Evolutionary conservation across 2,888 invertebrate species (phyloP).

Genomic region (Hypomecis atomaria): DNA sequence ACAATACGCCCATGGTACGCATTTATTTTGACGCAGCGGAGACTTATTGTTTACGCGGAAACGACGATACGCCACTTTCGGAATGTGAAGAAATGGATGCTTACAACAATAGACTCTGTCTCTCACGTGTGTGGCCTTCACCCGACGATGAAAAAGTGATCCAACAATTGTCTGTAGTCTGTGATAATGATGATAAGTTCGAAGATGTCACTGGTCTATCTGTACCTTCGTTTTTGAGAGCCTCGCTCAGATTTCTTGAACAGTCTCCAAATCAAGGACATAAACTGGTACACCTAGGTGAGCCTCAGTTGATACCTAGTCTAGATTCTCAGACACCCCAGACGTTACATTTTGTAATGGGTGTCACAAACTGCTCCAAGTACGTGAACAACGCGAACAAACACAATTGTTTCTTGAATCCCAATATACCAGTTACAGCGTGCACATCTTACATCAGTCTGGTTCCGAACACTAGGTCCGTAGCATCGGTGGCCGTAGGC

Average conservation of each 20-base stretch:
- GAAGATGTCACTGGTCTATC: constrained; percentile 60
- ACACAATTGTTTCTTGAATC: constrained; percentile 56
- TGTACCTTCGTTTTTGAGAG: constrained; percentile 51
- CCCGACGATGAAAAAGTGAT: constrained; percentile 65
- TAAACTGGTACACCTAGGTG: constrained; percentile 64
- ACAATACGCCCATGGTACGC: constrained; percentile 53
- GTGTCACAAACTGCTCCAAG: constrained; percentile 67
- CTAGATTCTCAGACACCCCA: constrained; percentile 59
- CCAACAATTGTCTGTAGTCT: constrained; percentile 58
- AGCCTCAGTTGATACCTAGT: constrained; percentile 63
- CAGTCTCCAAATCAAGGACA: constrained; percentile 49
- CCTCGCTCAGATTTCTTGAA: constrained; percentile 61
- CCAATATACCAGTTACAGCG: constrained; percentile 48
- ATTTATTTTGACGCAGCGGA: constrained; percentile 70
- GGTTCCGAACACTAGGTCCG: constrained; percentile 54
- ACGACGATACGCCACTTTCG: constrained; percentile 49
- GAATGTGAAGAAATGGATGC: constrained; percentile 70
- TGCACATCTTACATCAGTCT: constrained; percentile 64
- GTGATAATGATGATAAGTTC: constrained; percentile 65
- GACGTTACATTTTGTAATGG: constrained; percentile 59
- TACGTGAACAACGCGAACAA: constrained; percentile 47
- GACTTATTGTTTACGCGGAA: constrained; percentile 64
- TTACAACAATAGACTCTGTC: constrained; percentile 61
- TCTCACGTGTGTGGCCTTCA: constrained; percentile 67
- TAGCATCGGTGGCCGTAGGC: constrained; percentile 50